Evolutionary conservation across 2,113 vertebrate species (phyloP).

Genomic region (Xiphophorus hellerii): DNA sequence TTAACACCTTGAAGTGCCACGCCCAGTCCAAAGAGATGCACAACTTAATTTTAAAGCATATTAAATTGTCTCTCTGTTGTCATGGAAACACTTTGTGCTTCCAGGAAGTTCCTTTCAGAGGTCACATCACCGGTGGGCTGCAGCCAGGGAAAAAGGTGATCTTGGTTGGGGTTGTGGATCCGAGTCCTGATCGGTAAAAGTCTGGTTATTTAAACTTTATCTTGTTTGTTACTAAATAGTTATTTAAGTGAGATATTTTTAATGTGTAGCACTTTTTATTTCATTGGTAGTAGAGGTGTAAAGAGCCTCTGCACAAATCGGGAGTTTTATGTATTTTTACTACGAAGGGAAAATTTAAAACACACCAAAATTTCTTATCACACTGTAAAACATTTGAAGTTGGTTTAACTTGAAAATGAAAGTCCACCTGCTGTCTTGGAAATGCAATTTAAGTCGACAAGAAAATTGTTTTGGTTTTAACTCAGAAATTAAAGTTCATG

Average conservation of each 20-base stretch:
- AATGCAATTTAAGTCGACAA: no score
- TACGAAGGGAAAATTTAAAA: background rate
- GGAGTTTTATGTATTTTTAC: background rate
- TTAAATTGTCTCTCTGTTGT: background rate
- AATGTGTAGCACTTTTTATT: no score
- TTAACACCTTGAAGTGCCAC: no score
- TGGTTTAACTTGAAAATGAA: no score
- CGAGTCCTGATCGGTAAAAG: slow-evolving; percentile 89
- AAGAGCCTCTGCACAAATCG: background rate
- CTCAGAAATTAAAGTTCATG: no score
- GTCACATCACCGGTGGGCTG: slow-evolving; percentile 90
- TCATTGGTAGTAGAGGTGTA: no score
- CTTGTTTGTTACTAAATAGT: background rate
- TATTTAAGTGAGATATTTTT: background rate
- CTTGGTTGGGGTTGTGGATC: slow-evolving; percentile 89
- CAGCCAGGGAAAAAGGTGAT: slow-evolving; percentile 91
- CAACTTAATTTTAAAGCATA: no score
- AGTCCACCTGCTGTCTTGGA: no score
- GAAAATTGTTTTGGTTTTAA: no score
- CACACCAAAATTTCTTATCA: background rate
- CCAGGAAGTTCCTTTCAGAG: slow-evolving; percentile 92
- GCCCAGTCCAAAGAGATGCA: no score
- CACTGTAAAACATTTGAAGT: no score
- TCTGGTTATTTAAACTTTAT: background rate
- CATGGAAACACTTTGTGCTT: slow-evolving; percentile 16